Base-by-base conservation (phyloP, 2,888 invertebrate species). In the Mythimna ferrago region DNA sequence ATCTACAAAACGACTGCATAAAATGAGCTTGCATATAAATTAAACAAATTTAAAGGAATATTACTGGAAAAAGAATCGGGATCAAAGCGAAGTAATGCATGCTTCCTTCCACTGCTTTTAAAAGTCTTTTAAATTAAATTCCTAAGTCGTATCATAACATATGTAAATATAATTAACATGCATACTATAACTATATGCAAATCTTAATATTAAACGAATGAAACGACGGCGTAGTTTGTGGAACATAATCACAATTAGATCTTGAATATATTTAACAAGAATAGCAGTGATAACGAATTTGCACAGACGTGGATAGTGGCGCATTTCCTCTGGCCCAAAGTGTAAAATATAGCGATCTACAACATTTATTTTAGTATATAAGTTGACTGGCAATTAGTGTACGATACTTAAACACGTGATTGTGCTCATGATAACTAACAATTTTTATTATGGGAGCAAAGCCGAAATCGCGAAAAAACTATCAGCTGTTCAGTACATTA, bases 271-370 rank as follows among this genome's bases (percentile, higher is more conserved):
- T 93, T 93, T 92, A 92, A 89, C 93, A 93, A 94, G 94, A 94
- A 94, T 93, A 91, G 92, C 93, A 91, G 90, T 90, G 93, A 93
- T 95, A 95, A 95, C 94, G 95, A 95, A 95, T 95, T 95, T 94
- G 93, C 94, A 92, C 93, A 94, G 91, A 91, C 90, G 92, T 90
- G 91, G 90, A 89, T 94, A 92, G 91, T 91, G 87, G 87, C 86
- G 86, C 85, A 83, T 75, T 82, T 77, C 66, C 63, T 56, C 54
- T 76, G 86, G 73, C 53, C 44, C 81, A 90, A 91, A 83, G 21
- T 3, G 83, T 14, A 68, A 76, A 78, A 54, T 57, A 0, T 41
- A 2, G 81, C 67, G 83, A 19, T 19, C 38, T 38, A 32, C 38
- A 38, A 38, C 38, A 38, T 38, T 38, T 0, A 32, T 32, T 32